A percentile compares a stretch with the other conserved stretches of the same genome.
Conservation (phyloP, 2,113 vertebrate species). For the Sinocyclocheilus grahami region DNA sequence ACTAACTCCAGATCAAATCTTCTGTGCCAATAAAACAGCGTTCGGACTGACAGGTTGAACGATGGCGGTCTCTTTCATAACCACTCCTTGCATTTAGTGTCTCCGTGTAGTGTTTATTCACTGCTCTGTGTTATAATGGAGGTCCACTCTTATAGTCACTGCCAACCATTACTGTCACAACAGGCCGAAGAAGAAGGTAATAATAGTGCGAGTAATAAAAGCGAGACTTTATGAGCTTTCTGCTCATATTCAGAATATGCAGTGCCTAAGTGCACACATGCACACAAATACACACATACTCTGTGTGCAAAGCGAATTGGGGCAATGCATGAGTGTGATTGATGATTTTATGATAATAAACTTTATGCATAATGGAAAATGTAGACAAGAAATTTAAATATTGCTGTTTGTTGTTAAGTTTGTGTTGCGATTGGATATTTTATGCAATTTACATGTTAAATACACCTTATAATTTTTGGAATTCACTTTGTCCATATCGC, state of each 20-base stretch:
- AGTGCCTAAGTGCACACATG: background rate
- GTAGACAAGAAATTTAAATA: background rate
- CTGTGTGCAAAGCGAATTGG: background rate
- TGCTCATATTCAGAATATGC: background rate
- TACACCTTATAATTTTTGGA: background rate
- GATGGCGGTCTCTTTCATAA: background rate
- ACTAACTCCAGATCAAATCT: conserved; percentile 15
- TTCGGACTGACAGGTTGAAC: background rate
- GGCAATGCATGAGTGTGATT: background rate
- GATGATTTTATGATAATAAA: conserved; percentile 15
- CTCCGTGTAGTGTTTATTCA: background rate
- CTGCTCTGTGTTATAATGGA: conserved; percentile 2
- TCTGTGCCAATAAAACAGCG: conserved; percentile 12
- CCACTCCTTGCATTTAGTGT: background rate
- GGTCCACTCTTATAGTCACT: conserved; percentile 12
- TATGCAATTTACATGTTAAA: background rate
- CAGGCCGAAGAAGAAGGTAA: background rate
- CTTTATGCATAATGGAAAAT: background rate
- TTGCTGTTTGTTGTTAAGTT: background rate
- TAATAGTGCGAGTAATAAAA: background rate
- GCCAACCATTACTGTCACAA: conserved; percentile 23
- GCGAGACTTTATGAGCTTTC: conserved; percentile 13
- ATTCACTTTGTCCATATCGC: background rate
- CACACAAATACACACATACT: no score
- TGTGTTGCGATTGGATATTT: background rate